Percentiles rank a stretch among this genome's conserved stretches.
Evolutionary conservation across 2,888 invertebrate genomes (phyloP).

Genomic region (Eledone cirrhosa): DNA sequence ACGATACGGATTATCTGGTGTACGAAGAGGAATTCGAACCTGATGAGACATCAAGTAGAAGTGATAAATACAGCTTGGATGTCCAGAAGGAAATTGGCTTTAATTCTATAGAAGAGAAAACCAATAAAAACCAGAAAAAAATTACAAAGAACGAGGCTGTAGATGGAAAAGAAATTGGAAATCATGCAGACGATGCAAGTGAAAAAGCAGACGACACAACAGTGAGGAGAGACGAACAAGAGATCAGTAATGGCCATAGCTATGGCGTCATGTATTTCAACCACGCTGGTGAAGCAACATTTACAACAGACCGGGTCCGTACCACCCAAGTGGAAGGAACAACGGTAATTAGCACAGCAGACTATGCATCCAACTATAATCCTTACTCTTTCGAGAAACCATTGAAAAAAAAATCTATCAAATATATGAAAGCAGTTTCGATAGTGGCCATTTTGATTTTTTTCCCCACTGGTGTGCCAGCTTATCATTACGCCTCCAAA

Average conservation of each 20-base stretch:
- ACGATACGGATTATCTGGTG: conserved; percentile 38
- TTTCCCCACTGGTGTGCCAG: conserved; percentile 58
- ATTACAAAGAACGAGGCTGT: not conserved
- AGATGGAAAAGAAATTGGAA: not conserved
- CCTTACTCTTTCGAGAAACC: conserved; percentile 35
- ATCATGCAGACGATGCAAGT: not conserved
- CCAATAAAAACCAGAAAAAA: conserved; percentile 32
- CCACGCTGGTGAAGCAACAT: conserved; percentile 40
- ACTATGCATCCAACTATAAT: conserved; percentile 36
- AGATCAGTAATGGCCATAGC: not conserved
- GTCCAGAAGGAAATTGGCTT: not conserved
- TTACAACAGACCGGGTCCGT: conserved; percentile 43
- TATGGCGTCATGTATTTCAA: conserved; percentile 27
- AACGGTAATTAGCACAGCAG: conserved; percentile 44
- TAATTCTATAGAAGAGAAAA: not conserved
- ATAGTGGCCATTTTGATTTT: conserved; percentile 51
- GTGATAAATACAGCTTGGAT: not conserved
- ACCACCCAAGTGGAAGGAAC: conserved; percentile 38
- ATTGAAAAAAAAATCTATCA: conserved; percentile 12
- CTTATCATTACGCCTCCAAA: conserved; percentile 48
- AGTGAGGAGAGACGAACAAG: not conserved
- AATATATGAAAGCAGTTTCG: conserved; percentile 46
- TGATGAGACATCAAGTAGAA: conserved; percentile 31
- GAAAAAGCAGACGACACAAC: conserved; percentile 3
- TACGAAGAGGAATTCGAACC: conserved; percentile 36